Evolutionary conservation across 2,888 invertebrate species (phyloP), one percentile per base, ranked within the genome.

Genomic region (Aricia artaxerxes): DNA sequence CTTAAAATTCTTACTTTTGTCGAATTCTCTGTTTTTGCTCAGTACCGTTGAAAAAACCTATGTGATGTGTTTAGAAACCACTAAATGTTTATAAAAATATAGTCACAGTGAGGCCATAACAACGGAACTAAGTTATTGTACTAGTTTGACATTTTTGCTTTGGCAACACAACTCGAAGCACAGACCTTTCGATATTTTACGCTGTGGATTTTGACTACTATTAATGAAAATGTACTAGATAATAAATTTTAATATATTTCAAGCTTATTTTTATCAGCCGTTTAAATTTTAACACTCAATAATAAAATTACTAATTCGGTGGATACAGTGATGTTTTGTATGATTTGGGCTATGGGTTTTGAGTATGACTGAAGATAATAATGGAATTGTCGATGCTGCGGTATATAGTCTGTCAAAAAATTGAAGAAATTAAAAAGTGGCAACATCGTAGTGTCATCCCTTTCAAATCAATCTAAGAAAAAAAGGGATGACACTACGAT

Each of bases 191-290:
- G 38, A 44, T 44, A 44, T 73, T 24, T 44, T 73, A 2, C 69
- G 69, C 69, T 69, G 69, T 69, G 69, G 35, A 81, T 57, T 69
- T 38, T 69, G 69, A 13, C 69, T 35, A 35, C 16, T 35, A 6
- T 35, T 16, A 4, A 57, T 57, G 24, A 4, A 57, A 57, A 57
- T 9, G 31, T 64, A 64, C 6, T 61, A 61, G 24, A 64, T 64
- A 31, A 64, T 64, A 69, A 69, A 69, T 9, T 35, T 38, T 35
- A 69, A 35, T 69, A 69, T 69, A 69, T 69, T 69, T 38, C 35
- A 69, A 38, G 69, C 69, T 69, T 69, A 35, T 69, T 69, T 31
- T 69, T 38, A 35, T 35, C 69, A 38, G 69, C 69, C 11, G 5
- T 69, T 69, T 69, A 69, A 69, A 35, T 69, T 1, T 69, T 35